Percentiles rank a stretch among this genome's conserved stretches.
Conservation (phyloP, 2,797 vertebrate genomes). For the Sylvilagus floridanus region DNA sequence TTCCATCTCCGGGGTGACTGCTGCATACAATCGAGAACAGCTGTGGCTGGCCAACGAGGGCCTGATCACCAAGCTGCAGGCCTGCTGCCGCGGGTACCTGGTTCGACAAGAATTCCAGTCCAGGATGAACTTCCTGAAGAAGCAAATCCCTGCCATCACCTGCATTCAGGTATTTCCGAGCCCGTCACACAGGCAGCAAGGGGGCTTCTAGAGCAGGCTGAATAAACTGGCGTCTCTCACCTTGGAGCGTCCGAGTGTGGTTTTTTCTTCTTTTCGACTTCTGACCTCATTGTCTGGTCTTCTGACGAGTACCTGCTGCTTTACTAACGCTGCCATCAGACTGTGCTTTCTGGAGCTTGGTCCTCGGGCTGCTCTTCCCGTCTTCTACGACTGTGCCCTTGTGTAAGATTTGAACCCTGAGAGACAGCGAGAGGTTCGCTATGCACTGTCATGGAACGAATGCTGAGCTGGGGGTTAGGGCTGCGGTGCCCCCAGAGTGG, state of each 20-base stretch:
- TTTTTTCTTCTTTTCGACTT: neutral
- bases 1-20: slow-evolving; percentile 96
- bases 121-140: slow-evolving; percentile 93
- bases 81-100: slow-evolving; percentile 95
- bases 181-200: rapidly evolving
- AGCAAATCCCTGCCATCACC: slow-evolving; percentile 94
- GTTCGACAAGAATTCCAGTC: slow-evolving; percentile 92
- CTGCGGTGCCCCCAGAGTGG: neutral
- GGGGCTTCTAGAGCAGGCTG: neutral
- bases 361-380: neutral
- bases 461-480: neutral
- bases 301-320: neutral
- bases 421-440: neutral
- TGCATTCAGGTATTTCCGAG: slow-evolving; percentile 93
- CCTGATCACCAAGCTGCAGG: slow-evolving; percentile 95
- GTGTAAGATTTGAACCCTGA: neutral
- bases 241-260: neutral
- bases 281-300: neutral
- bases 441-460: neutral
- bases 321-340: neutral
- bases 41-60: slow-evolving; percentile 97
- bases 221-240: neutral
- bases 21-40: slow-evolving; percentile 97
- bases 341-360: neutral
- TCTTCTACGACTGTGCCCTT: neutral